These are phyloP conservation scores for Odobenus rosmarus DNA, from an alignment of 2,113 vertebrate species.

Conservation along the genomic window DNA sequence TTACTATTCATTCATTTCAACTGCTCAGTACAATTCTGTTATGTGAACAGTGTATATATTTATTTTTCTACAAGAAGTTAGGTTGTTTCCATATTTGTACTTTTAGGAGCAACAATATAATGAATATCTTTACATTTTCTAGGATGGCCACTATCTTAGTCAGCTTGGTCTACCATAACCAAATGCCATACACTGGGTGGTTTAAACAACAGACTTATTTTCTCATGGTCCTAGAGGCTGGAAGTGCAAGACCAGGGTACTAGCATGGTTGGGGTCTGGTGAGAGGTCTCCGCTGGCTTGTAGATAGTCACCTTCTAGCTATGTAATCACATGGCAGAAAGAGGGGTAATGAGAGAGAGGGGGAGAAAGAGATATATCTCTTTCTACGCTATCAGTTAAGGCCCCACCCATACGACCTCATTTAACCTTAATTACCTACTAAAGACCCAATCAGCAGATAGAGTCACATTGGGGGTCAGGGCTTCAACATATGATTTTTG, in stretches of 20 bases:
- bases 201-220: neutral
- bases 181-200: neutral
- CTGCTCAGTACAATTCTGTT: neutral
- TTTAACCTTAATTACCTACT: neutral
- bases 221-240: neutral
- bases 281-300: neutral
- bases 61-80: neutral
- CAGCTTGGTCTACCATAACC: neutral
- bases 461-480: neutral
- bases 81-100: neutral
- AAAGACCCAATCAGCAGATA: neutral
- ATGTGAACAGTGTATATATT: neutral
- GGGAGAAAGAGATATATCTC: neutral
- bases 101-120: neutral
- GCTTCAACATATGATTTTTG: neutral
- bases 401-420: neutral
- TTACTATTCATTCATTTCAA: conserved; percentile 5
- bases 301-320: neutral
- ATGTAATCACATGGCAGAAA: neutral
- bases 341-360: neutral
- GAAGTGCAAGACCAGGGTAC: neutral
- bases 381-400: neutral
- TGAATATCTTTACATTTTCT: neutral
- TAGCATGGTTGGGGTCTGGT: neutral
- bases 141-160: neutral